Percentiles rank a stretch among this genome's conserved stretches.
Conservation (phyloP, 2,888 invertebrate species). For the Thereva unica region DNA sequence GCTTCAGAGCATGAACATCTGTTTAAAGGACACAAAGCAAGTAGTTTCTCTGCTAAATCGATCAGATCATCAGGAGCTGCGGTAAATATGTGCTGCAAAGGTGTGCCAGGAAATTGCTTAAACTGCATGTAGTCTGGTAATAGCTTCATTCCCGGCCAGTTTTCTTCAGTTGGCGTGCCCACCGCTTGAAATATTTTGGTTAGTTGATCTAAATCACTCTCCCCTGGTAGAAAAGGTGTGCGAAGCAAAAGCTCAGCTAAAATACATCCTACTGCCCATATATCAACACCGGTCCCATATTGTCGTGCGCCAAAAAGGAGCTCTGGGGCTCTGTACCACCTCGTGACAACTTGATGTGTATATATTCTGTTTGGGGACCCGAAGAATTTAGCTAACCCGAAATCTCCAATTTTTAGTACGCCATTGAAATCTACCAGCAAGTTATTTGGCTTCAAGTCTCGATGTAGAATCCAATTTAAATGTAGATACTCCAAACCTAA, state of each 20-base stretch:
- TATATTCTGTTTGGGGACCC: slow-evolving; percentile 95
- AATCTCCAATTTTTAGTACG: slow-evolving; percentile 96
- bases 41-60: slow-evolving; percentile 74
- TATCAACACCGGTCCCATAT: slow-evolving; percentile 95
- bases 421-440: slow-evolving; percentile 91
- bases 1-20: slow-evolving; percentile 83
- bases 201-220: slow-evolving; percentile 95
- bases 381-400: slow-evolving; percentile 96
- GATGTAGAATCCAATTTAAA: slow-evolving; percentile 93
- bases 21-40: slow-evolving; percentile 80
- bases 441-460: slow-evolving; percentile 99
- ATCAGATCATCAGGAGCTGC: slow-evolving; percentile 93
- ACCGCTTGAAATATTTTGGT: slow-evolving; percentile 93
- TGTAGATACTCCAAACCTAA: slow-evolving; percentile 90
- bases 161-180: slow-evolving; percentile 90
- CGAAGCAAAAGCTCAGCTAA: slow-evolving; percentile 90
- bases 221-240: slow-evolving; percentile 93
- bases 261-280: slow-evolving; percentile 99
- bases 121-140: slow-evolving; percentile 93
- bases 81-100: slow-evolving; percentile 89
- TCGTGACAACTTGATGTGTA: slow-evolving; percentile 96
- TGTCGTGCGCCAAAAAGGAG: slow-evolving; percentile 92
- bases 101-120: slow-evolving; percentile 81
- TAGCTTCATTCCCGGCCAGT: slow-evolving; percentile 83
- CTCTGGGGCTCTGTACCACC: slow-evolving; percentile 94